Evolutionary conservation across 1,140 invertebrate genomes (phyloP), one percentile per base, ranked within the genome.

Genomic region (Achroia grisella): DNA sequence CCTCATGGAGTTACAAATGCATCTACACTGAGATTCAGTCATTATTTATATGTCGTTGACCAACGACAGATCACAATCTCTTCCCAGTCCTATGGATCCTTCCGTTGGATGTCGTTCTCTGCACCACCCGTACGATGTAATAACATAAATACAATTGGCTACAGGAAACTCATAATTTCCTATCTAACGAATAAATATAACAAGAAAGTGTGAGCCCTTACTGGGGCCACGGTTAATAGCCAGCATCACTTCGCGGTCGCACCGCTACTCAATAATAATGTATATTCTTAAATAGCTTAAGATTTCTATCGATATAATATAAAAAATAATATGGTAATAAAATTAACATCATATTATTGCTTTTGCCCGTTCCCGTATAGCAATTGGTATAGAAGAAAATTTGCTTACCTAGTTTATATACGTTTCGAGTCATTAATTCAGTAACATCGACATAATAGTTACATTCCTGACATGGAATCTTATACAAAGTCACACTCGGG

Each of bases 11-110:
- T 86, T 79, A 85, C 70, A 85, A 85, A 84, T 86, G 82, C 84
- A 86, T 84, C 82, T 86, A 85, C 79, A 79, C 78, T 86, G 84
- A 87, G 84, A 87, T 87, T 87, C 82, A 84, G 80, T 86, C 79
- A 81, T 73, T 84, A 81, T 85, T 85, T 85, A 85, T 85, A 85
- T 81, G 81, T 85, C 81, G 81, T 81, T 83, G 81, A 85, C 81
- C 72, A 74, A 81, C 81, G 81, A 85, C 81, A 81, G 74, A 85
- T 85, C 81, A 85, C 81, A 85, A 81, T 85, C 81, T 81, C 76
- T 85, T 72, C 74, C 77, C 79, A 83, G 77, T 85, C 73, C 78
- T 74, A 68, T 58, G 62, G 60, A 61, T 70, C 73, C 67, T 67
- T 52, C 64, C 63, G 17, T 23, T 67, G 53, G 74, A 68, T 77